These are phyloP conservation scores for Umimayanthus chanpuru DNA, from an alignment of 92 coral and sea anemone species.

Conservation along the genomic window DNA sequence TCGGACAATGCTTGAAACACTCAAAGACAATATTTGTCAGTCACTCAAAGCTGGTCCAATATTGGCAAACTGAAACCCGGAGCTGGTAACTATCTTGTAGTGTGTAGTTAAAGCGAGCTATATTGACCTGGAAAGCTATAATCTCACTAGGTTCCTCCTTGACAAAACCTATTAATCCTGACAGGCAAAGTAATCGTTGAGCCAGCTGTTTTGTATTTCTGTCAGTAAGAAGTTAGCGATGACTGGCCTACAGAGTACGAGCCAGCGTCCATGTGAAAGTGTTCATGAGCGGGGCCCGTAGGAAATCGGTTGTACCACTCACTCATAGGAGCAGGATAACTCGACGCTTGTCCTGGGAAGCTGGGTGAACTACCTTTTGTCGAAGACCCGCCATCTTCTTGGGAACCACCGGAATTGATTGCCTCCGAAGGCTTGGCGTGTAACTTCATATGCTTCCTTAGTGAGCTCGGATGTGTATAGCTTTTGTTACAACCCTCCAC, in stretches of 20 bases:
- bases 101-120: background rate
- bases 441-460: slow-evolving; percentile 97
- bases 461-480: slow-evolving; percentile 97
- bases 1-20: slow-evolving; percentile 26
- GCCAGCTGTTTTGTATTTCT: slow-evolving; percentile 15
- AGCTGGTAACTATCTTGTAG: background rate
- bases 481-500: slow-evolving; percentile 98
- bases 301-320: slow-evolving; percentile 95
- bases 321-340: slow-evolving; percentile 82
- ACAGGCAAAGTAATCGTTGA: background rate
- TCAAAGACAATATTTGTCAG: background rate
- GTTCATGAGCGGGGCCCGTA: slow-evolving; percentile 76
- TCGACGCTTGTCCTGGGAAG: slow-evolving; percentile 78
- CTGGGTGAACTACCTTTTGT: slow-evolving; percentile 72
- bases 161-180: background rate
- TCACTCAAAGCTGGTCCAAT: slow-evolving; percentile 29
- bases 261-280: slow-evolving; percentile 73
- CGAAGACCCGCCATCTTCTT: slow-evolving; percentile 73
- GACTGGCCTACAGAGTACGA: slow-evolving; percentile 73
- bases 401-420: slow-evolving; percentile 70
- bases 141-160: background rate
- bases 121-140: background rate
- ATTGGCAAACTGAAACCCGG: slow-evolving; percentile 4
- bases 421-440: slow-evolving; percentile 95
- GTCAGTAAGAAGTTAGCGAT: slow-evolving; percentile 79